These are phyloP conservation scores for Amblyjoppa proteus DNA, from an alignment of 2,888 invertebrate species.

Conservation along the genomic window DNA sequence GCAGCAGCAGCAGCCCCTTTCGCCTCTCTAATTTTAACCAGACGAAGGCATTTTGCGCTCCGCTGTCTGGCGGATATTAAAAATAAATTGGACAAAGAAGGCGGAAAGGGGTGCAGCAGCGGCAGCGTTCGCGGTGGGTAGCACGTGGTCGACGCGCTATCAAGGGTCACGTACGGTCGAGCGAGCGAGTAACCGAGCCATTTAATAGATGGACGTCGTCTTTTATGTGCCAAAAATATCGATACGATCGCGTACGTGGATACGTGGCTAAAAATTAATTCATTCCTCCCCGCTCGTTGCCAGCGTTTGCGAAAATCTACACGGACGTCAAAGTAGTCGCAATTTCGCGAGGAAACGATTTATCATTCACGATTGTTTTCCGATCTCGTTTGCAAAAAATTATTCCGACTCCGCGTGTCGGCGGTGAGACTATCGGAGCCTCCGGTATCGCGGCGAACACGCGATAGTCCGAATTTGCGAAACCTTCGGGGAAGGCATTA, in stretches of 20 bases:
- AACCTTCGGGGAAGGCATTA: constrained; percentile 35
- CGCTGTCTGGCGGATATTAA: constrained; percentile 79
- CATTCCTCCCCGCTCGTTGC: neutral
- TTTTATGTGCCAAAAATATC: constrained; percentile 51
- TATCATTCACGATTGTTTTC: constrained; percentile 38
- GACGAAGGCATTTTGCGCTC: constrained; percentile 72
- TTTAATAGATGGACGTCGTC: neutral
- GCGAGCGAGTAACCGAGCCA: constrained; percentile 41
- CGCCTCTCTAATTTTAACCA: constrained; percentile 63
- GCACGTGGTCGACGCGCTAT: constrained; percentile 56
- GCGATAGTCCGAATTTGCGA: constrained; percentile 39
- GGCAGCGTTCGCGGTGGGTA: constrained; percentile 1
- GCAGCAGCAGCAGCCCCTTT: constrained; percentile 33
- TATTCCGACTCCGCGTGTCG: neutral
- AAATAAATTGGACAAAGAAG: constrained; percentile 80
- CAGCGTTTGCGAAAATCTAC: neutral
- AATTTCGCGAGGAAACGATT: neutral
- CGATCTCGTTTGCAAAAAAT: neutral
- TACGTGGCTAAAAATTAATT: constrained; percentile 24
- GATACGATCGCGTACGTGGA: neutral
- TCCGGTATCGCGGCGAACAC: neutral
- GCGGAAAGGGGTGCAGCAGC: constrained; percentile 56
- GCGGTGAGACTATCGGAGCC: constrained; percentile 16
- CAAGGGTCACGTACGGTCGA: constrained; percentile 64
- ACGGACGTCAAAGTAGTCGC: neutral